Conservation (phyloP, 2,888 invertebrate genomes). For the Ceraclea dissimilis region DNA sequence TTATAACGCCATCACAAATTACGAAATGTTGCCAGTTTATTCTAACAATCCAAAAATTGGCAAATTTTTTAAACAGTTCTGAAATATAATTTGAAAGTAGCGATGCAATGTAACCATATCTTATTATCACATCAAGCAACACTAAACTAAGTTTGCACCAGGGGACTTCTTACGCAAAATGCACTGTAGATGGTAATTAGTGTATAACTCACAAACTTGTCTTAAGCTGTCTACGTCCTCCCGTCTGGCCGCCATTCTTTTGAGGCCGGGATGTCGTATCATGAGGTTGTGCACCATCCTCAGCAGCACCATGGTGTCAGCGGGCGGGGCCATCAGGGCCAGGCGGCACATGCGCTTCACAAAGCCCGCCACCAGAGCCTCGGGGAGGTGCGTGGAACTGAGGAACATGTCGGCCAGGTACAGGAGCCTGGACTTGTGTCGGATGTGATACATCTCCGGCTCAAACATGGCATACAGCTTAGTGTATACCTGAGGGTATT, state of each 20-base stretch:
- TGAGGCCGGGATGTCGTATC: conserved; percentile 72
- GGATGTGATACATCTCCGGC: conserved; percentile 83
- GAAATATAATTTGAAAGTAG: no score
- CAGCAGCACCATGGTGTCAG: conserved; percentile 68
- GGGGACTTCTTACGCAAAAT: no score
- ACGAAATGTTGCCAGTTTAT: no score
- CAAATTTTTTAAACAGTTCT: no score
- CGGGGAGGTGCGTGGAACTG: conserved; percentile 90
- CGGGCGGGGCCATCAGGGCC: conserved; percentile 73
- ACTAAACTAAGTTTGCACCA: no score
- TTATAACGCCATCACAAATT: no score
- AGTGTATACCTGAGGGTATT: conserved; percentile 90
- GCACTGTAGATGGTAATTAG: no score
- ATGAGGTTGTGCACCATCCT: conserved; percentile 81
- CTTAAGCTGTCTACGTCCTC: conserved; percentile 25
- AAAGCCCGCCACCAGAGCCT: conserved; percentile 86
- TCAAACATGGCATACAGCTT: conserved; percentile 93
- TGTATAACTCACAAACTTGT: background rate
- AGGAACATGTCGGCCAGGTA: conserved; percentile 86
- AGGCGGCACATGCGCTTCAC: conserved; percentile 81
- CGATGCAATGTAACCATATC: no score
- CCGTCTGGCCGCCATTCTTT: conserved; percentile 34
- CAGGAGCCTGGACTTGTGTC: conserved; percentile 82
- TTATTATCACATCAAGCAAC: no score
- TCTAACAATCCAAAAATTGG: no score